Base-by-base conservation (phyloP, 1,140 invertebrate species). In the Vanessa tameamea region DNA sequence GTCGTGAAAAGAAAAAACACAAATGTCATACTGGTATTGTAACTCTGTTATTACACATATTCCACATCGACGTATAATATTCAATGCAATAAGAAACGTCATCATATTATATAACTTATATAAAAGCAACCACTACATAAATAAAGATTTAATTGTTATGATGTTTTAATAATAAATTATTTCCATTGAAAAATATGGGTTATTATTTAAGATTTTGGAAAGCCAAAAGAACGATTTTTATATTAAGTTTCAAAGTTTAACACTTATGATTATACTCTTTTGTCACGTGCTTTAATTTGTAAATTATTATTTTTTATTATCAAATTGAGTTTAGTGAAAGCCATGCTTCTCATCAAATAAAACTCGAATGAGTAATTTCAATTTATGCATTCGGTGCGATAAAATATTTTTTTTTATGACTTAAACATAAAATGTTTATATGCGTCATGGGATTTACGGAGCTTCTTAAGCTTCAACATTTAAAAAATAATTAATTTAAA, bases 71-170 rank as follows among this genome's bases (percentile, higher is more conserved):
- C 55, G 63, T 65, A 72, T 64, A 73, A 67, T 73, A 61, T 47
- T 73, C 20, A 73, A 73, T 67, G 71, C 71, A 73, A 73, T 53
- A 64, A 67, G 47, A 73, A 55, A 51, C 51, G 64, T 67, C 61
- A 73, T 73, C 64, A 73, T 43, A 73, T 67, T 73, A 67, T 64
- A 67, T 67, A 47, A 67, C 37, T 47, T 55, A 51, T 57, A 57
- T 37, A 65, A 72, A 72, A 65, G 51, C 63, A 65, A 9, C n/a
- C 23, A 43, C 65, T 57, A 68, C 43, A 31, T 37, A 47, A 51
- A n/a, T 48, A 59, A 65, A 20, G 31, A 43, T 31, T 31, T 31
- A 3, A 31, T 31, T 31, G 26, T 31, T 31, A 31, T 31, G 6
- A 31, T 0, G 20, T 20, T 6, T 31, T 31, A 31, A 31, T 31